Percentiles rank a stretch among this genome's conserved stretches.
These are phyloP conservation scores for Heptascelio sp. DNA, from an alignment of 2,888 invertebrate species.

Conservation along the genomic window DNA sequence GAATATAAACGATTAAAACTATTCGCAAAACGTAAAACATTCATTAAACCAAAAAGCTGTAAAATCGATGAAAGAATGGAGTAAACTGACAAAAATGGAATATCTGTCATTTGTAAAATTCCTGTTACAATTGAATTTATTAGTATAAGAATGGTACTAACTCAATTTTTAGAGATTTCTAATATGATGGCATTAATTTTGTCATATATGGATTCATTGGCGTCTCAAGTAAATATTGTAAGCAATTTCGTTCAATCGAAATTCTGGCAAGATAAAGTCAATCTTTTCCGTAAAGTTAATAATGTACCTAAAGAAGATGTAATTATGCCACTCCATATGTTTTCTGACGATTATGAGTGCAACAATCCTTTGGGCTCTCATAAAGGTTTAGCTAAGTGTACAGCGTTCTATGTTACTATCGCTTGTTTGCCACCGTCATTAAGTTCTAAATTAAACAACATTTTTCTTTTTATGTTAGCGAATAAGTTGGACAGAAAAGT, in stretches of 20 bases:
- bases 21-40: neutral
- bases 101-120: neutral
- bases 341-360: slow-evolving; percentile 17
- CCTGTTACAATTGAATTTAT: slow-evolving; percentile 38
- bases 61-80: slow-evolving; percentile 7
- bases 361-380: slow-evolving; percentile 16
- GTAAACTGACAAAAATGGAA: slow-evolving; percentile 11
- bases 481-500: slow-evolving; percentile 18
- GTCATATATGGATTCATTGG: slow-evolving; percentile 18
- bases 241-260: slow-evolving; percentile 21
- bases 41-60: neutral
- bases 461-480: neutral
- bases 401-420: slow-evolving; percentile 7
- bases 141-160: slow-evolving; percentile 15
- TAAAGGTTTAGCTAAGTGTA: slow-evolving; percentile 22
- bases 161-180: slow-evolving; percentile 31
- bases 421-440: slow-evolving; percentile 7
- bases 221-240: slow-evolving; percentile 24
- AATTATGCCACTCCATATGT: neutral
- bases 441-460: neutral
- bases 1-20: neutral
- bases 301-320: neutral
- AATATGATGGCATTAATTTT: slow-evolving; percentile 10
- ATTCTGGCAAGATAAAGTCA: slow-evolving; percentile 23
- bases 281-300: neutral